Conservation (phyloP, 2,797 vertebrate species). For the Poeciliopsis presidionis region DNA sequence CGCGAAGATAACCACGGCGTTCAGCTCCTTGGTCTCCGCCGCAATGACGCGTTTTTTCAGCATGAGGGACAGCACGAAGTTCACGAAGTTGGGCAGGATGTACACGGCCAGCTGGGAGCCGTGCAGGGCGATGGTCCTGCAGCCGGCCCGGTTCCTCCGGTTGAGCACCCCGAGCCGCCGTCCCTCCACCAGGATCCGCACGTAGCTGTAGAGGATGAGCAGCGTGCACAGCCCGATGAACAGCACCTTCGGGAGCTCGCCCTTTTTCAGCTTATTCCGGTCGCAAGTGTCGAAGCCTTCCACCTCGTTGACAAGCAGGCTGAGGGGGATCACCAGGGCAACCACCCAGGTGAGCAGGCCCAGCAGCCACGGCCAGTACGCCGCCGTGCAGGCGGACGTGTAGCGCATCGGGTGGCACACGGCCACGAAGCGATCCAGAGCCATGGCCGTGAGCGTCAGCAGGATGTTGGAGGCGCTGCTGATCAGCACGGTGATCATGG, state of each 20-base stretch:
- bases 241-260: slow-evolving; percentile 66
- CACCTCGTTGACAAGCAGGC: slow-evolving; percentile 23
- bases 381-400: slow-evolving; percentile 38
- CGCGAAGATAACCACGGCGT: slow-evolving; percentile 72
- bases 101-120: slow-evolving; percentile 79
- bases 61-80: slow-evolving; percentile 62
- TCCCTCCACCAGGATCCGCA: slow-evolving; percentile 73
- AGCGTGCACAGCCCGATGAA: slow-evolving; percentile 72
- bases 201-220: slow-evolving; percentile 81
- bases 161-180: slow-evolving; percentile 78
- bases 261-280: slow-evolving; percentile 54
- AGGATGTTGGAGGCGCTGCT: slow-evolving; percentile 81
- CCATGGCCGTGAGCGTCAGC: slow-evolving; percentile 83
- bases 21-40: slow-evolving; percentile 61
- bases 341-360: slow-evolving; percentile 74
- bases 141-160: slow-evolving; percentile 73
- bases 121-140: slow-evolving; percentile 80
- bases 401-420: slow-evolving; percentile 81
- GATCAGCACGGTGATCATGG: slow-evolving; percentile 70
- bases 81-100: slow-evolving; percentile 81
- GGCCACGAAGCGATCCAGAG: slow-evolving; percentile 80
- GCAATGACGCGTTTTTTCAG: accelerated
- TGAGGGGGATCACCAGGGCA: slow-evolving; percentile 74
- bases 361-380: slow-evolving; percentile 75
- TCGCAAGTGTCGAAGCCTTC: slow-evolving; percentile 32